Evolutionary conservation across 1,140 invertebrate genomes (phyloP).

Genomic region (Calephelis virginiensis): DNA sequence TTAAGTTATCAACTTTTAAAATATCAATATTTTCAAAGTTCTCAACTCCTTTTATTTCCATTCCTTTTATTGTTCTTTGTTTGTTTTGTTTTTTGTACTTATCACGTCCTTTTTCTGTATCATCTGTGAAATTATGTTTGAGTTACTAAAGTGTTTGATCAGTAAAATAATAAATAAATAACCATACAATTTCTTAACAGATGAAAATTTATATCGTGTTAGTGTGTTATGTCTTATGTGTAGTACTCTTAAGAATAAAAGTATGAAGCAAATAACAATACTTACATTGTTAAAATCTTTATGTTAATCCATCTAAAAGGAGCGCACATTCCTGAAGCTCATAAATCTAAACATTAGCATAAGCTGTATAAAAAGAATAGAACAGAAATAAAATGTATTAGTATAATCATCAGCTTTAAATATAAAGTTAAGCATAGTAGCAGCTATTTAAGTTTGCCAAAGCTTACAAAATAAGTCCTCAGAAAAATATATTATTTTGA

Average conservation of each 20-base stretch:
- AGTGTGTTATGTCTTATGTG: conserved; percentile 10
- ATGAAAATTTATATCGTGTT: conserved; percentile 7
- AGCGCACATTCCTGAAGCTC: conserved; percentile 43
- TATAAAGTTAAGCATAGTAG: not conserved
- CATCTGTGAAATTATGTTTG: conserved; percentile 65
- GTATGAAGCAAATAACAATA: conserved; percentile 20
- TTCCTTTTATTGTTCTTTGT: conserved; percentile 31
- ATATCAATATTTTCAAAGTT: not conserved
- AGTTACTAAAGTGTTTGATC: conserved; percentile 40
- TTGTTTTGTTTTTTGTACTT: conserved; percentile 56
- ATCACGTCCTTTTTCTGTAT: conserved; percentile 62
- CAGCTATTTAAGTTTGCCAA: conserved; percentile 1
- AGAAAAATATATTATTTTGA: not conserved
- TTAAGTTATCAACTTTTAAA: not conserved
- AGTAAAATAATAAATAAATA: not conserved
- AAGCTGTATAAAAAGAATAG: not conserved
- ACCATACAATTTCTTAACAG: not conserved
- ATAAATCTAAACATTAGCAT: conserved; percentile 21
- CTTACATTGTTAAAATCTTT: conserved; percentile 20
- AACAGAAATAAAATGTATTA: conserved; percentile 10
- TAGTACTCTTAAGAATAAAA: not conserved
- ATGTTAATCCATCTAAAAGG: conserved; percentile 30
- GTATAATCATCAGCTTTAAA: not conserved
- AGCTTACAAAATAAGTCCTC: not conserved
- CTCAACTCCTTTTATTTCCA: conserved; percentile 32